Conservation (phyloP, 2,113 vertebrate genomes). For the Alces alces region DNA sequence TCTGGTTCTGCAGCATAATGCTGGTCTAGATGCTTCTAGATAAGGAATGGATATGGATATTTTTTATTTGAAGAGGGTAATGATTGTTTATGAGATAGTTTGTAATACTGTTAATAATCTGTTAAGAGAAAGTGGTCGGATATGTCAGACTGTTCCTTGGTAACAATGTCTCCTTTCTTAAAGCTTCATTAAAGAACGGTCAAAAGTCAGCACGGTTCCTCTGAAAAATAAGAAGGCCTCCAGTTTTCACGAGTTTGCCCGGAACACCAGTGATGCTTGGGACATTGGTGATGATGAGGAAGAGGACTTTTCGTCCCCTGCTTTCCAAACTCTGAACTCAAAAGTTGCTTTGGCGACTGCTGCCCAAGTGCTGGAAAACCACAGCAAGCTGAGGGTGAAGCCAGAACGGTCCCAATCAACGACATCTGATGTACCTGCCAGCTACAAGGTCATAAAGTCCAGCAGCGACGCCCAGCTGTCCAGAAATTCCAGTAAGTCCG, state of each 20-base stretch:
- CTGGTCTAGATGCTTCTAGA: neutral
- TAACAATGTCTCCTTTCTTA: constrained; percentile 50
- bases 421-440: constrained; percentile 72
- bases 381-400: constrained; percentile 76
- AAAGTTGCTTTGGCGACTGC: constrained; percentile 80
- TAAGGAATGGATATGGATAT: neutral
- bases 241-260: constrained; percentile 95
- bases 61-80: neutral
- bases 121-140: neutral
- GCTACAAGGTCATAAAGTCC: constrained; percentile 89
- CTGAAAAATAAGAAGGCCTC: constrained; percentile 92
- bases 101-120: neutral
- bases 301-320: constrained; percentile 79
- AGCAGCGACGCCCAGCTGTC: constrained; percentile 89
- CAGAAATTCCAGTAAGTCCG: constrained; percentile 84
- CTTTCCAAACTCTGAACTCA: constrained; percentile 80
- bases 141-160: neutral
- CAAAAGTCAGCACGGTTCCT: constrained; percentile 84
- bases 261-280: constrained; percentile 96
- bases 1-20: neutral
- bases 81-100: neutral
- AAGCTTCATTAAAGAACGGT: constrained; percentile 91
- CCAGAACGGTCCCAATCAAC: constrained; percentile 74
- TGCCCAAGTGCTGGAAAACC: constrained; percentile 76
- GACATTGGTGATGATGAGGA: constrained; percentile 94